These are phyloP conservation scores for Oxyura jamaicensis DNA, from an alignment of 2,113 vertebrate genomes.

Conservation along the genomic window DNA sequence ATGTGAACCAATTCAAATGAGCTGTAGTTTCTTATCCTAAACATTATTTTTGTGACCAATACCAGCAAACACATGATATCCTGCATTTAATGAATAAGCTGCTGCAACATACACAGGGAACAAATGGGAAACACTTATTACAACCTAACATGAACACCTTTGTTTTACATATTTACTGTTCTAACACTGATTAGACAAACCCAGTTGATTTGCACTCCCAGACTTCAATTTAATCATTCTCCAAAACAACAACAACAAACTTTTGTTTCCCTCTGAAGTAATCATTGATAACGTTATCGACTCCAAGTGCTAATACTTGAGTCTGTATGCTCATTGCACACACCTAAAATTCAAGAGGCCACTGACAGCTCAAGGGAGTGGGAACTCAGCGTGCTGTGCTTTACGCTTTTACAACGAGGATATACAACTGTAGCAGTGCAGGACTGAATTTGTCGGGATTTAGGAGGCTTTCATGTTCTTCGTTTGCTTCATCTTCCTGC, in stretches of 20 bases:
- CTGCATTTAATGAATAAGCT: neutral
- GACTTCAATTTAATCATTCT: neutral
- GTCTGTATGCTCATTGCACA: neutral
- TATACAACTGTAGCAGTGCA: neutral
- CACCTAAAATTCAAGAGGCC: neutral
- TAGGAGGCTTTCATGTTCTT: neutral
- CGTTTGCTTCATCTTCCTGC: neutral
- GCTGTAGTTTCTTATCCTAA: neutral
- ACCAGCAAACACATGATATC: neutral
- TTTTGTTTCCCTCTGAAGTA: neutral
- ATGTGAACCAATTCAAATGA: neutral
- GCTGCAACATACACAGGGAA: neutral
- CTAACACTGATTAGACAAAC: neutral
- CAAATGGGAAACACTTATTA: neutral
- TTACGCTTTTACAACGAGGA: neutral
- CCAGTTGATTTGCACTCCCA: neutral
- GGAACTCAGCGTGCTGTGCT: neutral
- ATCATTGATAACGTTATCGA: neutral
- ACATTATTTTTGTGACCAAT: neutral
- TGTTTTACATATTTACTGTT: neutral
- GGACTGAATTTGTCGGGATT: neutral
- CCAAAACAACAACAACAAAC: neutral
- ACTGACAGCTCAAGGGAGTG: neutral
- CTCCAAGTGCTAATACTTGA: neutral
- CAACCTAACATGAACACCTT: neutral